phyloP scores from a whole-genome alignment of 1,140 invertebrate species.

The Diploscapter pachys region DNA sequence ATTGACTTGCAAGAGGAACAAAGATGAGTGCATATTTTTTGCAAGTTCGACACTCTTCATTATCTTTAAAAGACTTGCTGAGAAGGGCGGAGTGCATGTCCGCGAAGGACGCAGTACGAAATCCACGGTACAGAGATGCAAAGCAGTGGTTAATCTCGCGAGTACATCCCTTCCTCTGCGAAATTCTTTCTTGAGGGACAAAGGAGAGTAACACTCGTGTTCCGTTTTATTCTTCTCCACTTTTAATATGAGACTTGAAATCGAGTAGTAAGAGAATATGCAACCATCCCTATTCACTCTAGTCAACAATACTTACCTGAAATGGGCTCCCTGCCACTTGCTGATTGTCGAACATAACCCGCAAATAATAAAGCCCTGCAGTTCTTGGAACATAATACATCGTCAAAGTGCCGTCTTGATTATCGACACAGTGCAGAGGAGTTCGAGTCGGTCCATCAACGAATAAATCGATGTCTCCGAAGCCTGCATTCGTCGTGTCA shows the following conservation, averaged over 20 bases:
- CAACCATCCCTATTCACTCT: too few relatives aligned
- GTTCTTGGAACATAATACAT: constrained; percentile 91
- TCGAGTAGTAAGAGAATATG: too few relatives aligned
- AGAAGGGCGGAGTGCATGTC: background rate
- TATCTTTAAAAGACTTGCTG: background rate
- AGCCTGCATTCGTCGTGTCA: constrained; percentile 38
- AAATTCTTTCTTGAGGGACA: background rate
- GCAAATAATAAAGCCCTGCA: constrained; percentile 90
- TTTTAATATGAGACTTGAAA: too few relatives aligned
- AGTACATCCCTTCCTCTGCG: too few relatives aligned
- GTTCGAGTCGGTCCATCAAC: constrained; percentile 40
- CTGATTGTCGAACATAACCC: constrained; percentile 89
- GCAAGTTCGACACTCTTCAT: too few relatives aligned
- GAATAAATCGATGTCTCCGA: constrained; percentile 42
- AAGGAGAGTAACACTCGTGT: background rate
- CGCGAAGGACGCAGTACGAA: too few relatives aligned
- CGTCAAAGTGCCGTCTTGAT: constrained; percentile 90
- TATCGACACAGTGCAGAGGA: constrained; percentile 38
- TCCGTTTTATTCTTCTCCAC: too few relatives aligned
- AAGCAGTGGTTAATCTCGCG: too few relatives aligned
- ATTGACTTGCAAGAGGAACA: too few relatives aligned
- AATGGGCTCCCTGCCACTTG: constrained; percentile 92
- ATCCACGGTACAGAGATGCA: too few relatives aligned
- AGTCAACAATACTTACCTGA: constrained; percentile 66
- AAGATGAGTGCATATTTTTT: too few relatives aligned